Evolutionary conservation across 2,113 vertebrate species (phyloP).

Genomic region (Galbula dea): DNA sequence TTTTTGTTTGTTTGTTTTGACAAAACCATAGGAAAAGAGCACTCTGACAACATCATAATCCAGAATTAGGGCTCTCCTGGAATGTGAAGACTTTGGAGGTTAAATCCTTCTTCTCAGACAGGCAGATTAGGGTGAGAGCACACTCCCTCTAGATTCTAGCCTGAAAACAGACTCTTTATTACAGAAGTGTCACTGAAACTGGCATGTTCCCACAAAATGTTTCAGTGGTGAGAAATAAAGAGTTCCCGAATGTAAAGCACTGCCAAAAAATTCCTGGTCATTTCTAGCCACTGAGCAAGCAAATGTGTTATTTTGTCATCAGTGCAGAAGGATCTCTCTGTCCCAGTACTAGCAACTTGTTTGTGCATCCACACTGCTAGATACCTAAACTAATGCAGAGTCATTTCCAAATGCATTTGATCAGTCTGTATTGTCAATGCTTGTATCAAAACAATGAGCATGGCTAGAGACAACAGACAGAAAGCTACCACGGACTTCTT

Average conservation of each 20-base stretch:
- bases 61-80: not conserved
- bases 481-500: not conserved
- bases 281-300: not conserved
- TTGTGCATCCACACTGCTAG: not conserved
- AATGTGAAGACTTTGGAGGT: not conserved
- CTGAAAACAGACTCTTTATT: slow-evolving; percentile 38
- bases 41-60: not conserved
- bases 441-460: not conserved
- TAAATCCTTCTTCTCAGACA: slow-evolving; percentile 4
- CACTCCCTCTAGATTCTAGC: not conserved
- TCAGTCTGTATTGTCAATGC: not conserved
- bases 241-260: not conserved
- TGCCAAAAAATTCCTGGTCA: not conserved
- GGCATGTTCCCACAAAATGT: slow-evolving; percentile 47
- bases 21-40: not conserved
- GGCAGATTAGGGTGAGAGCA: not conserved
- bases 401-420: not conserved
- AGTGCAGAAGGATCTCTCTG: not conserved
- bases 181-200: slow-evolving; percentile 6
- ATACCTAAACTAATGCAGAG: not conserved
- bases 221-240: slow-evolving; percentile 51
- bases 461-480: not conserved
- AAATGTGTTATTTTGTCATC: not conserved
- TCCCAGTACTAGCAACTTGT: not conserved
- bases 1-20: not conserved